Evolutionary conservation across 2,888 invertebrate genomes (phyloP), one percentile per base, ranked within the genome.

Genomic region (Drosophila macrospina): DNA sequence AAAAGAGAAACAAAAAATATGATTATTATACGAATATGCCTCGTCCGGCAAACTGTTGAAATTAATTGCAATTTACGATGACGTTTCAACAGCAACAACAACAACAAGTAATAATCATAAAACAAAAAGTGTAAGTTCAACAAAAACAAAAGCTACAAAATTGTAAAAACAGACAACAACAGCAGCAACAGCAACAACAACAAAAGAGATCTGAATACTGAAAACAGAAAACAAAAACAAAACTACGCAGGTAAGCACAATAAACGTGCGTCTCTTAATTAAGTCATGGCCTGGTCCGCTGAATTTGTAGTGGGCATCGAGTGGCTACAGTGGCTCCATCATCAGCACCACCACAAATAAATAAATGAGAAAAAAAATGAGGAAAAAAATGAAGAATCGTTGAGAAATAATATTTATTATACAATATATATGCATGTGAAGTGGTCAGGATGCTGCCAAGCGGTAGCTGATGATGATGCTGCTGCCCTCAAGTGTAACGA

Each of bases 31-130:
- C 51, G 28, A 39, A 36, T 50, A 65, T 68, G 59, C 70, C 61
- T 50, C 61, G 66, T 62, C 62, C 67, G 63, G 68, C 75, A 67
- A 67, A 69, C 87, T 70, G 88, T 67, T 84, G 74, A 89, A 90
- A 88, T 88, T 88, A 88, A 88, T 88, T 88, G 88, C 88, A 90
- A 88, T 88, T 88, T 88, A 88, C 77, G 90, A 86, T 89, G 89
- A 79, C 83, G 83, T 81, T 82, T 79, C 90, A 69, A 41, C 57
- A 76, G 50, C 56, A 51, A 16, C 41, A 52, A 48, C 26, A 68
- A 45, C 20, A 65, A 54, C 24, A 41, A 41, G 26, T 20, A 61
- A 41, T 44, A 57, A 68, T 55, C 54, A 39, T 52, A 63, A 39
- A 45, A 45, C 61, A 65, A 69, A 63, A 67, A 78, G 59, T 77